These are phyloP conservation scores for Leptobrachium leishanense DNA, from an alignment of 2,113 vertebrate species.

Conservation along the genomic window DNA sequence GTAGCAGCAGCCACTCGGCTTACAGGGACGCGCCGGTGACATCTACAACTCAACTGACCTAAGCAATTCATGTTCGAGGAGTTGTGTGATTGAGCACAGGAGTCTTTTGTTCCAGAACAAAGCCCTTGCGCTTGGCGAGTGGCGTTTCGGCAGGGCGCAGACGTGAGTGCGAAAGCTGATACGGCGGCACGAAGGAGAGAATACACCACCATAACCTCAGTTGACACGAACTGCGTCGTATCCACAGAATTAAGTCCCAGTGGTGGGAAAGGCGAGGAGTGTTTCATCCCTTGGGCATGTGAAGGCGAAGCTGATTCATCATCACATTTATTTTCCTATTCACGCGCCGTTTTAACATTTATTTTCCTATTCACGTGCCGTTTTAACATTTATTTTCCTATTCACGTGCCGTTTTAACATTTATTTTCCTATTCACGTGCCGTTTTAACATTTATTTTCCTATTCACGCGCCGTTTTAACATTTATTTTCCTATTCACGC, in stretches of 20 bases:
- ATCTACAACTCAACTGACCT: not conserved
- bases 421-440: too few relatives aligned
- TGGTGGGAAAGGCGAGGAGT: not conserved
- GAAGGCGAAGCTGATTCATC: too few relatives aligned
- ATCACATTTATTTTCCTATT: too few relatives aligned
- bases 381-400: too few relatives aligned
- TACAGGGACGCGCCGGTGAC: not conserved
- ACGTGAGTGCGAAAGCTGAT: not conserved
- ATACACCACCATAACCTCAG: not conserved
- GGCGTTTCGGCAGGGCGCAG: not conserved
- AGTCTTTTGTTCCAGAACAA: constrained; percentile 1
- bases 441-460: too few relatives aligned
- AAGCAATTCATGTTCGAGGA: not conserved
- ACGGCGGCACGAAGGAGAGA: not conserved
- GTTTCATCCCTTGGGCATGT: too few relatives aligned
- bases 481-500: too few relatives aligned
- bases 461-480: too few relatives aligned
- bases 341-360: too few relatives aligned
- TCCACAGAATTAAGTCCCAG: not conserved
- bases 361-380: too few relatives aligned
- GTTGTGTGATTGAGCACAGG: not conserved
- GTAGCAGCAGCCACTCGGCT: too few relatives aligned
- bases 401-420: too few relatives aligned
- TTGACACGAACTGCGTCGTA: not conserved
- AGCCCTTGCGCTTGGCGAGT: not conserved